Conservation (phyloP, 2,888 invertebrate genomes). For the Embidobia sp. region DNA sequence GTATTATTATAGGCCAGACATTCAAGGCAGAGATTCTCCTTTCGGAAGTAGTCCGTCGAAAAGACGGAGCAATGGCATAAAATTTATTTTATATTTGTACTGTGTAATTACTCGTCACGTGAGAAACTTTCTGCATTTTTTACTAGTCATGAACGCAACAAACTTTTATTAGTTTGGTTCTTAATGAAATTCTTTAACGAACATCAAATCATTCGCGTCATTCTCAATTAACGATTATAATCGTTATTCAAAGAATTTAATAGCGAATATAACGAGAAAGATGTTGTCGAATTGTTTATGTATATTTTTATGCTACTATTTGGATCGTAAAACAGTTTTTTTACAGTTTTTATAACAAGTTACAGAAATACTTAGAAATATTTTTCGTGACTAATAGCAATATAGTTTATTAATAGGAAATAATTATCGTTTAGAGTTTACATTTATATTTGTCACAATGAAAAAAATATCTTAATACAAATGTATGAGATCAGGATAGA, state of each 20-base stretch:
- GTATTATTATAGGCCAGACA: constrained; percentile 39
- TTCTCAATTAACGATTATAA: constrained; percentile 47
- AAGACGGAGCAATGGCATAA: constrained; percentile 7
- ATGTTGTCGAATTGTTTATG: constrained; percentile 7
- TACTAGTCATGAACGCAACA: constrained; percentile 8
- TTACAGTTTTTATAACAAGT: not conserved
- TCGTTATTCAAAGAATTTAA: constrained; percentile 27
- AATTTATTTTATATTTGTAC: constrained; percentile 12
- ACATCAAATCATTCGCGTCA: constrained; percentile 36
- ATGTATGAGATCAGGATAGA: too few relatives aligned
- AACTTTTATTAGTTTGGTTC: constrained; percentile 24
- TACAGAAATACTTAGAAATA: too few relatives aligned
- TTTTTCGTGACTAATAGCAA: too few relatives aligned
- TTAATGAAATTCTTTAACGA: constrained; percentile 37
- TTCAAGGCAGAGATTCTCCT: constrained; percentile 31
- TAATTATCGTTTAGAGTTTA: too few relatives aligned
- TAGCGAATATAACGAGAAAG: not conserved
- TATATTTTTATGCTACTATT: not conserved
- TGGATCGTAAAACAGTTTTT: not conserved
- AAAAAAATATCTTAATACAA: too few relatives aligned
- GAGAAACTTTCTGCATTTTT: constrained; percentile 44
- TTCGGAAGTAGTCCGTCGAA: constrained; percentile 28
- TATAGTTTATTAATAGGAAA: too few relatives aligned
- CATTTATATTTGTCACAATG: too few relatives aligned
- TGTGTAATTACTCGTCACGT: constrained; percentile 36